Evolutionary conservation across 2,113 vertebrate species (phyloP), one percentile per base, ranked within the genome.

Genomic region (Scytalopus superciliaris): DNA sequence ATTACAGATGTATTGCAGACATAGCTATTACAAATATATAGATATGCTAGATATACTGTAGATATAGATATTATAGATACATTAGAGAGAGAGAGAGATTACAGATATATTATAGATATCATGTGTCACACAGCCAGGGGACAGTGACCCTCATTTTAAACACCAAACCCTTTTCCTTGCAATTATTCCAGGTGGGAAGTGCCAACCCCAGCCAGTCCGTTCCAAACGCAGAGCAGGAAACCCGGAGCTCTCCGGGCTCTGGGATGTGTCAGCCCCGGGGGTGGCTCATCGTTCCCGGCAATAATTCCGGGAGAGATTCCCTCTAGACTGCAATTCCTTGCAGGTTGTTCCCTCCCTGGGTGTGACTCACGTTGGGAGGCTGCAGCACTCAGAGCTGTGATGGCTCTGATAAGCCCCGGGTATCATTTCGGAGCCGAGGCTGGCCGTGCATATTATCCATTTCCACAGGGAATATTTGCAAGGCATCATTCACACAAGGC

Each of bases 401-500:
- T 89, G 72, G 59, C 83, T 73, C 47, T 19, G 78, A 76, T 84
- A 57, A 92, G 68, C 82, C 73, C 1, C 5, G 75, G 79, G 78
- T 63, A 81, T 92, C 79, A 50, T 45, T 87, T 73, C 74, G 40
- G 75, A 59, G 57, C 53, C 6, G 3, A 50, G 55, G 12, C 87
- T 74, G 53, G 31, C 19, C 44, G 24, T 44, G 47, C 27, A 12
- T 14, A 49, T 94, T 74, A 79, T 50, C 89, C 75, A 24, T 37
- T 84, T 49, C 33, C 94, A 69, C 87, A 25, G 53, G 44, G 39
- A 28, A 57, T 24, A 81, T 49, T 25, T 68, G 66, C 72, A 84
- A 6, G 9, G 53, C 17, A 6, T 45, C 9, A 0, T 22, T 33
- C 3, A 2, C 28, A 35, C 57, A 3, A 3, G 1, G 2, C n/a